phyloP scores from a whole-genome alignment of 2,888 invertebrate genomes.

The Crepidodera aurea region DNA sequence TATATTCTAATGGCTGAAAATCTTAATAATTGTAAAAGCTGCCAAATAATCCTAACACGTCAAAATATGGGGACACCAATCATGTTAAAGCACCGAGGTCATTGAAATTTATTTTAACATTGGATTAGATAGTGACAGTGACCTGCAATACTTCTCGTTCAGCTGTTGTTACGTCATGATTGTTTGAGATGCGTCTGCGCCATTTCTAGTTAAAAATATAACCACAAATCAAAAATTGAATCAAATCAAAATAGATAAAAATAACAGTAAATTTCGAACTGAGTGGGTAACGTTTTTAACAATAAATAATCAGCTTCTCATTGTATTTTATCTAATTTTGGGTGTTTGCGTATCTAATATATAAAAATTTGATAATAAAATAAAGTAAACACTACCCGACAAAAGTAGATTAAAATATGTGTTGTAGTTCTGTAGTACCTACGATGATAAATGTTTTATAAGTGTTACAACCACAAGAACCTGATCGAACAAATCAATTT shows the following conservation, averaged over 20 bases:
- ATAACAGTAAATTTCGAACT: not conserved
- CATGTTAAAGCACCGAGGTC: no score
- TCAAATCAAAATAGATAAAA: not conserved
- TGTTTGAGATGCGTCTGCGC: no score
- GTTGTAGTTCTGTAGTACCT: not conserved
- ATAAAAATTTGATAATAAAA: not conserved
- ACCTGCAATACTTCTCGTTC: no score
- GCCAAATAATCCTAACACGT: no score
- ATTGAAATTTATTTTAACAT: no score
- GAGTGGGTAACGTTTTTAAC: no score
- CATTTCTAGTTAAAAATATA: not conserved
- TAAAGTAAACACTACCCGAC: not conserved
- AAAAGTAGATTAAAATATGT: not conserved
- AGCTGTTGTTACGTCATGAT: no score
- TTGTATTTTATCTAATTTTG: not conserved
- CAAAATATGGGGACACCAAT: no score
- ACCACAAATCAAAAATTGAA: not conserved
- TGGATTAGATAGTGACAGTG: no score
- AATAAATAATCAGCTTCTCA: not conserved
- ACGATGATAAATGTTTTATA: slow-evolving; percentile 4
- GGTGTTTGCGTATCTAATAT: not conserved
- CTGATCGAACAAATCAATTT: not conserved
- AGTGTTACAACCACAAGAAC: not conserved
- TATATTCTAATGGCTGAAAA: no score
- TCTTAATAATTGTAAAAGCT: no score